Evolutionary conservation across 1,140 invertebrate genomes (phyloP), one percentile per base, ranked within the genome.

Genomic region (Vanessa atalanta): DNA sequence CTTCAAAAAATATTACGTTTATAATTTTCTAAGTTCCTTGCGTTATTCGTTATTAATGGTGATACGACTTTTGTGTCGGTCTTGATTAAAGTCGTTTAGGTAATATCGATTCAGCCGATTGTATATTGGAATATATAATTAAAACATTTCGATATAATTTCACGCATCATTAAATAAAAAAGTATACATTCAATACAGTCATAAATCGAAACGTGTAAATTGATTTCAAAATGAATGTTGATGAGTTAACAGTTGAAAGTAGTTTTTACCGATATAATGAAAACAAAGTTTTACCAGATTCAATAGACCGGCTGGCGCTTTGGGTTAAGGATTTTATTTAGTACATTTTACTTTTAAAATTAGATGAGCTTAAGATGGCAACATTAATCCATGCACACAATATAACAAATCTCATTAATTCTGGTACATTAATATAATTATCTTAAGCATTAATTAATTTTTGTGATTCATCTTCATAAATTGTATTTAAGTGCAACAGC

Each of bases 1-100:
- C 65, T 72, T 57, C 47, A 16, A 66, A 65, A 70, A 26, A 20
- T 47, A 12, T 23, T 5, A 37, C 12, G 57, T 61, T 61, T 61
- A 37, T 61, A 23, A 61, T 61, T 61, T 31, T 37, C 0, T 37
- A 2, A 61, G 1, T 15, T 8, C 53, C 53, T 23, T 12, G 11
- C 2, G 53, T 57, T 23, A n/a, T n/a, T 9, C 1, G 37, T 9
- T 53, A 53, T 20, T 2, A 53, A 23, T 57, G 16, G 0, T 23
- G 23, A 3, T 57, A 12, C n/a, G 53, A 57, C 11, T 12, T 2
- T 57, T 57, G 8, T 43, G 6, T 53, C 50, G 15, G 50, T 20
- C 15, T 53, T 8, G 15, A 53, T 53, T 53, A 37, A 13, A 15
- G 2, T 9, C 5, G 50, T 53, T 53, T 53, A 53, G n/a, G 15